Evolutionary conservation across 2,113 vertebrate species (phyloP), one percentile per base, ranked within the genome.

Genomic region (Chauna torquata): DNA sequence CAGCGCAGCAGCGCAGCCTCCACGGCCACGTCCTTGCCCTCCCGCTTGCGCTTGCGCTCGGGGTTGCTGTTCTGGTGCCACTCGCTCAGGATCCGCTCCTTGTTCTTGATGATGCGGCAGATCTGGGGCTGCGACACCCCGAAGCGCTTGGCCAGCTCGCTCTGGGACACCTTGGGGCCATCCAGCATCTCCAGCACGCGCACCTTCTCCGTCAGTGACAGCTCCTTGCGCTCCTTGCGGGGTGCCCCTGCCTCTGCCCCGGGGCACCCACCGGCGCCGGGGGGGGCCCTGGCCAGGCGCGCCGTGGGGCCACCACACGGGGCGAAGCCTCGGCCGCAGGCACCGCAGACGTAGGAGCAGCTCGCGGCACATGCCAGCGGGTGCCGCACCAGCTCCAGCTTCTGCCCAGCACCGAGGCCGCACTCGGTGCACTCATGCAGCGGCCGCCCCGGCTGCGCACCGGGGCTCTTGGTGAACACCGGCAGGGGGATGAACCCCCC

Each of bases 341-440:
- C 50, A 12, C 84, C 22, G 17, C 98, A 98, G 23, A 64, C 0
- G 32, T 97, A 97, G 12, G 96, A 96, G 6, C 97, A 97, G 42
- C 98, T 98, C 19, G 97, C 95, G 0, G 97, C 84, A 23, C 97
- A 98, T 1, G 64, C 97, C n/a, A 95, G 92, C 38, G 96, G 97
- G 91, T 99, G 98, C 93, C 98, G 96, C 45, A 98, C 94, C 76
- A 98, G 95, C 79, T 98, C 98, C 0, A 97, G 97, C 82, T 96
- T 98, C 17, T 92, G 96, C n/a, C 95, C 95, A 12, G 95, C 69
- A 70, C 93, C 96, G 12, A 96, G 98, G 69, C 98, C 97, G 8
- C 98, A 98, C 84, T 96, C 97, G 2, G 83, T 40, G 20, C 98
- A 98, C 68, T 97, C 97, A 32, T 95, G 97, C 11, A 38, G 93